Conservation (phyloP, 2,113 vertebrate genomes). For the Lagenorhynchus albirostris region DNA sequence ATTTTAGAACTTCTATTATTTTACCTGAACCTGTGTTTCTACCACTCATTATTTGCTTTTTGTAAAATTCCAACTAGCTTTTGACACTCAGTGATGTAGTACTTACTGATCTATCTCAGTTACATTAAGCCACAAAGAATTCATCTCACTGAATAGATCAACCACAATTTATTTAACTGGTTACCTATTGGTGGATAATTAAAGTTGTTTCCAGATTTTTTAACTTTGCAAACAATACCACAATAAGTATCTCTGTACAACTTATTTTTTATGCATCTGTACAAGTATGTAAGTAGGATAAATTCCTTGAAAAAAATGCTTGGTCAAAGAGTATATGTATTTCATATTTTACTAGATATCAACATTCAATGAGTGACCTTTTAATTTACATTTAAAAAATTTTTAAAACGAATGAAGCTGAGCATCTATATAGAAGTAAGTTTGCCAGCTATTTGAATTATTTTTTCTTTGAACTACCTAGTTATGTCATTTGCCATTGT, state of each 20-base stretch:
- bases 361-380: background rate
- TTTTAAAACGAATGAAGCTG: background rate
- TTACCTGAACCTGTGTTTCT: background rate
- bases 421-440: background rate
- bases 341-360: background rate
- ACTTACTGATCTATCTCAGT: background rate
- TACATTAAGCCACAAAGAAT: background rate
- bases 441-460: background rate
- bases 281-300: background rate
- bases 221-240: background rate
- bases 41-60: background rate
- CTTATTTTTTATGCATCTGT: background rate
- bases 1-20: constrained; percentile 8
- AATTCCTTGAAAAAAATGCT: background rate
- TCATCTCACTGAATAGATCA: background rate
- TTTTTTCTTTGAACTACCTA: background rate
- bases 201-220: background rate
- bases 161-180: background rate
- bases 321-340: background rate
- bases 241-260: background rate
- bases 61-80: constrained; percentile 27
- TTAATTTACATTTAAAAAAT: background rate
- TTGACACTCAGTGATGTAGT: background rate
- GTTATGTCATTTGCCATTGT: background rate
- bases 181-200: background rate